Base-by-base conservation (phyloP, 2,888 invertebrate genomes). In the Kryphioiulus occultus region DNA sequence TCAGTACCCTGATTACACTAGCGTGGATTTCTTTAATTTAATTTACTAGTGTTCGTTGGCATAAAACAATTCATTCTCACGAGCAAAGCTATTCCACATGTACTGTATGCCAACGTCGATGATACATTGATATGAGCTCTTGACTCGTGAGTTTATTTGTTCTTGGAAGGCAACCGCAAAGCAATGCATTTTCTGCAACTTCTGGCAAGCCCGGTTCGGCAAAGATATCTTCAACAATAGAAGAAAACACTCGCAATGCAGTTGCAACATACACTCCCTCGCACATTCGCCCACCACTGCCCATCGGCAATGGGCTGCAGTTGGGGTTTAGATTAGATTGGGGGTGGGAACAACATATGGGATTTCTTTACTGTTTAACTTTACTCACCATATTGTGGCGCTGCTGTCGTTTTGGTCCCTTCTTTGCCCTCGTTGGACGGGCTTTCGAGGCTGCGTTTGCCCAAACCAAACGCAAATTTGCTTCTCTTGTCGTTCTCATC, bases 401-500 rank as follows among this genome's bases (percentile, higher is more conserved):
- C 17, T 53, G 86, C 86, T 17, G 86, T 86, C 86, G 53, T 86
- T 22, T 42, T 47, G 86, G 12, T 53, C 39, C 32, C 85, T 1
- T 39, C 44, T 15, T 39, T 42, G 44, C 12, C 85, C 39, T 85
- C 85, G n/a, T 19, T 26, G 85, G 78, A 78, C 15, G 26, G 78
- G 78, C 12, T 78, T 15, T 78, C 26, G 30, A 78, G 26, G 53
- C 86, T 86, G 19, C 87, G 15, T n/a, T 87, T 87, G 7, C 87
- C 87, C 85, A 87, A 59, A 22, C 85, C 85, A 15, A 87, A 87
- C 3, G 87, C 35, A 59, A 47, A 87, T 32, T 39, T 47, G 22
- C 35, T 78, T 82, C 87, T 59, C 87, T 87, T 87, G 82, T 87
- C 87, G 17, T 68, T 32, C 35, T 78, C 87, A 9, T 78, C 87